Base-by-base conservation (phyloP, 2,113 vertebrate species). In the Labeo rohita region DNA sequence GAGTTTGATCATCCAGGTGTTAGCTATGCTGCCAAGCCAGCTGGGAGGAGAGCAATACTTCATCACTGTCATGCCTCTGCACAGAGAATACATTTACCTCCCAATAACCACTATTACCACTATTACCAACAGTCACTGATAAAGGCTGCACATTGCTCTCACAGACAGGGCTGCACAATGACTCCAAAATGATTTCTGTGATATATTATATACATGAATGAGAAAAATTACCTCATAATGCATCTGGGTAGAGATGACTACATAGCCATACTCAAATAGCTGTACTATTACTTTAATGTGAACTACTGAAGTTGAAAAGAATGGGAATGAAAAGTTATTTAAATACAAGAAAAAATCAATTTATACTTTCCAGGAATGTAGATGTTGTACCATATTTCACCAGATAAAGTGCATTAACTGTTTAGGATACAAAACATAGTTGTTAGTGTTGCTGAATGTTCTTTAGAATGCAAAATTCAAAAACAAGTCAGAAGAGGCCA, bases 1-100 rank as follows among this genome's bases (percentile, higher is more conserved):
- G 66, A 78, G 79, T 85, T 83, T 85, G 84, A 85, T 88, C 43
- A 56, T 79, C 50, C 76, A 81, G 85, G 88, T 89, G 85, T 86
- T 82, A 80, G 18, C 76, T 15, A 50, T 21, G 23, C 66, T 80
- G 85, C 16, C 52, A 74, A 68, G 70, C 80, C 65, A 89, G 28
- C 77, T 47, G 50, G 59, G 77, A 86, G 75, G 77, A 86, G 68
- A 80, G 49, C 45, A 43, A 4, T 66, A 76, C 82, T 89, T 84
- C 23, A 89, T 89, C 81, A 86, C 70, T 84, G 77, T 86, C 70
- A 82, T 86, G 77, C 84, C 75, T 70, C 36, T 61, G 80, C 28
- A 68, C 28, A 36, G 65, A 82, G 16, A 70, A 81, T 66, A 70
- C 80, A 70, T 82, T 52, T 82, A 50, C 63, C 45, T 11, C 80